Evolutionary conservation across 2,888 invertebrate species (phyloP).

Genomic region (Entomobrya multifasciata): DNA sequence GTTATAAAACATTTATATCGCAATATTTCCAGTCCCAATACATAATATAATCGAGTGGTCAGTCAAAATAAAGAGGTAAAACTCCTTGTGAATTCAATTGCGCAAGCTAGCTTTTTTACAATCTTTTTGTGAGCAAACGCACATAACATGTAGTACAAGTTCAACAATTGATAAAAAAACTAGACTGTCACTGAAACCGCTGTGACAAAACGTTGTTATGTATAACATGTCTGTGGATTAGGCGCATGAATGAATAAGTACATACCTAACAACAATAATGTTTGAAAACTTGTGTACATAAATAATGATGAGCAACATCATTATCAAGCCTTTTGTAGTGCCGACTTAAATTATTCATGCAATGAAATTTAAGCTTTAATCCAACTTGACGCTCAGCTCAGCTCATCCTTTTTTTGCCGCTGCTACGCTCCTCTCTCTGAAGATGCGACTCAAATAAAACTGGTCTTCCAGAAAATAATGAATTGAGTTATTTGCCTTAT

Average conservation of each 20-base stretch:
- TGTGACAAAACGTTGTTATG: slow-evolving; percentile 40
- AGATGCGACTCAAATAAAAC: too few species aligned
- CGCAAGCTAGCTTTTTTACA: slow-evolving; percentile 21
- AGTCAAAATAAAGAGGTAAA: background rate
- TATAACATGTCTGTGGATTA: background rate
- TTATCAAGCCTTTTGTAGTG: slow-evolving; percentile 34
- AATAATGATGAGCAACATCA: slow-evolving; percentile 54
- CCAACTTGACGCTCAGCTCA: too few species aligned
- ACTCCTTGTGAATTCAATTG: slow-evolving; percentile 29
- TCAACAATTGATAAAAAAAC: background rate
- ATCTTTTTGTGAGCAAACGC: background rate
- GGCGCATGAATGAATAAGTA: background rate
- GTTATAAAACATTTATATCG: too few species aligned
- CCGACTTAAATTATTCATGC: slow-evolving; percentile 55
- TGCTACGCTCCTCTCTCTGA: too few species aligned
- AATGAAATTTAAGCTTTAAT: slow-evolving; percentile 4
- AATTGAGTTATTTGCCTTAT: too few species aligned
- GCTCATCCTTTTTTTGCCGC: too few species aligned
- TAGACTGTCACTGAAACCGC: background rate
- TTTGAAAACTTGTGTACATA: slow-evolving; percentile 27
- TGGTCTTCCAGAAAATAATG: too few species aligned
- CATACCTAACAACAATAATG: background rate
- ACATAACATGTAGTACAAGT: background rate
- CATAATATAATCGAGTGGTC: background rate
- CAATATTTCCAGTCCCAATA: too few species aligned